Percentiles rank a stretch among this genome's conserved stretches.
These are phyloP conservation scores for Brachionus manjavacas DNA, from an alignment of 1,140 invertebrate species.

Conservation along the genomic window DNA sequence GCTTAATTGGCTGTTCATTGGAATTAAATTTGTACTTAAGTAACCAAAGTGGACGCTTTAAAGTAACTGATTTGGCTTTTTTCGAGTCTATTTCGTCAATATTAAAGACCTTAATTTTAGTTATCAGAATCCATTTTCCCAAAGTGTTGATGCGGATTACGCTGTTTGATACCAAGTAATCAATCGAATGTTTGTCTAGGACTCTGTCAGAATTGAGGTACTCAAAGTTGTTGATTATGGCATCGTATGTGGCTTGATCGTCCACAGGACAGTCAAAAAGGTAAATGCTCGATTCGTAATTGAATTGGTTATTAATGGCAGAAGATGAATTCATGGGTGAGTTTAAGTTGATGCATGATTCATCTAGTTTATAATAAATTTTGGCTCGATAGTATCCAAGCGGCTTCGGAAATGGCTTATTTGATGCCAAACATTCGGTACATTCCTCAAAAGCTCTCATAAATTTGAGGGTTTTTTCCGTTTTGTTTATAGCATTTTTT, in stretches of 20 bases:
- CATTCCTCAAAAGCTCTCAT: constrained; percentile 34
- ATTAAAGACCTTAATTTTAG: background rate
- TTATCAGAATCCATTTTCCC: constrained; percentile 36
- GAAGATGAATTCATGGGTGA: background rate
- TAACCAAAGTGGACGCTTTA: constrained; percentile 14
- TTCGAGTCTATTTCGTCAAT: background rate
- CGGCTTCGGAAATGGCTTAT: background rate
- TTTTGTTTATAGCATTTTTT: constrained; percentile 22
- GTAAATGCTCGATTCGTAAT: background rate
- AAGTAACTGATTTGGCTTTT: background rate
- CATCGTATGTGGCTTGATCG: background rate
- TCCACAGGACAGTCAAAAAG: constrained; percentile 17
- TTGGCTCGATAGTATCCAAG: constrained; percentile 26
- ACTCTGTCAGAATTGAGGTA: constrained; percentile 26
- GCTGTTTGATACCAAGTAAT: constrained; percentile 23
- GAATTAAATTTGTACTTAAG: constrained; percentile 13
- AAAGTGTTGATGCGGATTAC: background rate
- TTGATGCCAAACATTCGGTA: background rate
- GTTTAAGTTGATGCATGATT: background rate
- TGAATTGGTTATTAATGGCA: background rate
- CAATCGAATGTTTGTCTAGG: background rate
- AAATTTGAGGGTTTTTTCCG: background rate
- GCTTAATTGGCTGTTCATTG: background rate
- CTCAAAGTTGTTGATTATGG: constrained; percentile 13
- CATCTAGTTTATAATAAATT: constrained; percentile 12